Base-by-base conservation (phyloP, 2,888 invertebrate species). In the Sinelater perroti region DNA sequence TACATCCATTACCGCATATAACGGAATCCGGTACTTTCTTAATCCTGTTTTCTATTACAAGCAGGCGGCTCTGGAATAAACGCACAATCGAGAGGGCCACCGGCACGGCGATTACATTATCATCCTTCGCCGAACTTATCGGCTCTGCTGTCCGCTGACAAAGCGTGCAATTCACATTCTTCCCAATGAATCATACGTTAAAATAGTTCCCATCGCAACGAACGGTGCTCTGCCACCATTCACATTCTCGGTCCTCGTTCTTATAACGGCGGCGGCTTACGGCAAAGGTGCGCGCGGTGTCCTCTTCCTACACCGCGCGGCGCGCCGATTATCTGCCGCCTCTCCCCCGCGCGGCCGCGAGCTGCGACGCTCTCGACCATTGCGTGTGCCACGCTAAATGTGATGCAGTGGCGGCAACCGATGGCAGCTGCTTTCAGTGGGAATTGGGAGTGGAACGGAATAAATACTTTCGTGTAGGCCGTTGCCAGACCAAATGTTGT, bases 361-460 rank as follows among this genome's bases (percentile, higher is more conserved):
- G 21, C 38, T 38, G 21, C 38, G 38, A 38, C 16, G 11, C 21
- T 38, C 38, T 44, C 26, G 44, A 26, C 30, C 31, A 46, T 46
- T 46, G 7, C n/a, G 44, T 44, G 26, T 44, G 28, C 44, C 26
- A 24, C 24, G 28, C 44, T 28, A 44, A 44, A 44, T 44, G 28
- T 26, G 28, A 44, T 28, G 26, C 46, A 31, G 31, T 18, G 31
- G 7, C 18, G 30, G 16, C 16, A 16, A 14, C 11, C 21, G 42
- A 42, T 42, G 42, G 42, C 42, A 42, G 46, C 46, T 31, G 46
- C 46, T 46, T 46, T 28, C 31, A 28, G 24, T 44, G 26, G 44
- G 44, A 44, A 28, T 28, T 28, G 38, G 38, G 46, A 46, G 30
- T 46, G 46, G 46, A 31, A 46, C 46, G 20, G 31, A 28, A 46